Base-by-base conservation (phyloP, 2,113 vertebrate species). In the Sinocyclocheilus maitianheensis region DNA sequence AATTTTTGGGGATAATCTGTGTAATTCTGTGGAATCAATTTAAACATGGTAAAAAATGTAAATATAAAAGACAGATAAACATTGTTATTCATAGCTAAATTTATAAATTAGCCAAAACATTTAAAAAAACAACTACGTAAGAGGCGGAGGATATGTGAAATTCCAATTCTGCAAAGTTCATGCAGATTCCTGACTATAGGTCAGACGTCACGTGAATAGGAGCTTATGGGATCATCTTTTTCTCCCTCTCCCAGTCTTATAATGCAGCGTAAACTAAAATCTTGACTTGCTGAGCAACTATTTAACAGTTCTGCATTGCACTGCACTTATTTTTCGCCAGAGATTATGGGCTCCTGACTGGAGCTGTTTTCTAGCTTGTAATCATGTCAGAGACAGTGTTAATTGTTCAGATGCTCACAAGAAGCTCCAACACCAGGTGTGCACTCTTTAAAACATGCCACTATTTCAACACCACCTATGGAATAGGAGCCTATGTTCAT, bases 301-400 rank as follows among this genome's bases (percentile, higher is more conserved):
- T 62, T 53, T 76, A 69, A 51, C 24, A 82, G 58, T 16, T 72
- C 20, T n/a, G 24, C 63, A 69, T 53, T 71, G 43, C 43, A 53
- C 65, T 55, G 81, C 48, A 72, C 26, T 72, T 83, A 55, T 34
- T 82, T 82, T 53, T 34, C 51, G 0, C 51, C 16, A 58, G 53
- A 72, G 46, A 71, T 20, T 26, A n/a, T 8, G 67, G 48, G 48
- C 81, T 72, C 48, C 20, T 34, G 18, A 34, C 24, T 71, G 43
- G 26, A 83, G 65, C 71, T 53, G 46, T 72, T 72, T 83, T 37
- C 81, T 83, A 55, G 81, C 65, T 83, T 55, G 81, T 83, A 83
- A 83, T 83, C 81, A 78, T 78, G 14, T 58, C 30, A 37, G 26
- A 83, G 81, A 55, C 65, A 3, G 43, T 55, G 46, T 9, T 51